These are phyloP conservation scores for Miichthys miiuy DNA, from an alignment of 2,797 vertebrate genomes.

Conservation along the genomic window DNA sequence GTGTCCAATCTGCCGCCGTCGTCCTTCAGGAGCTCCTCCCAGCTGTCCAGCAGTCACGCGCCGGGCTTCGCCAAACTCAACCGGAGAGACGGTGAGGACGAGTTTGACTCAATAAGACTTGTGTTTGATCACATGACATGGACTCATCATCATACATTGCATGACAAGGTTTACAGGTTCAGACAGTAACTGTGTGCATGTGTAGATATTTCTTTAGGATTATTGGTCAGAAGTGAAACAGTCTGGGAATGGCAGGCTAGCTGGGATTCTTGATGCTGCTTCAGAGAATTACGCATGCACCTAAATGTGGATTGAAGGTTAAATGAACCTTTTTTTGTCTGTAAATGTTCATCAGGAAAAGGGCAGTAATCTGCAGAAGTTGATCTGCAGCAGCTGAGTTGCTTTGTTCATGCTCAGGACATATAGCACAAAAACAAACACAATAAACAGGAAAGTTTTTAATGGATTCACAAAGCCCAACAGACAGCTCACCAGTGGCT, in stretches of 20 bases:
- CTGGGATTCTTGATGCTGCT: background rate
- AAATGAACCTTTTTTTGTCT: background rate
- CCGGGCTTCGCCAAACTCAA: conserved; percentile 84
- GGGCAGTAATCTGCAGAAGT: background rate
- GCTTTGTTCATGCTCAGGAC: background rate
- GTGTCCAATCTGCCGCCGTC: conserved; percentile 75
- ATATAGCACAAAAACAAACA: conserved; percentile 7
- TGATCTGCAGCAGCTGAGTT: conserved; percentile 1
- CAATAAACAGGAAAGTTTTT: background rate
- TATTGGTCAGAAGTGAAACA: background rate
- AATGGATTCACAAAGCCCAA: conserved; percentile 10
- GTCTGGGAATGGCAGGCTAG: background rate
- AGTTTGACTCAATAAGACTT: background rate
- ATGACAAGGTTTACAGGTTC: background rate
- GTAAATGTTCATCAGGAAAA: background rate
- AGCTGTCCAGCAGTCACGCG: conserved; percentile 79
- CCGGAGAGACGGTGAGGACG: conserved; percentile 81
- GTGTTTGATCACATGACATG: background rate
- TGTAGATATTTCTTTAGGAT: background rate
- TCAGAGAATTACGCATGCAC: background rate
- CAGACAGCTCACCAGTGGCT: conserved; percentile 8
- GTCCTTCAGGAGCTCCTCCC: conserved; percentile 84
- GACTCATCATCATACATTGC: no score
- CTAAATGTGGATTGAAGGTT: background rate
- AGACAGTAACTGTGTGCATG: background rate